phyloP scores from a whole-genome alignment of 2,888 invertebrate species.

The Biston stratarius region DNA sequence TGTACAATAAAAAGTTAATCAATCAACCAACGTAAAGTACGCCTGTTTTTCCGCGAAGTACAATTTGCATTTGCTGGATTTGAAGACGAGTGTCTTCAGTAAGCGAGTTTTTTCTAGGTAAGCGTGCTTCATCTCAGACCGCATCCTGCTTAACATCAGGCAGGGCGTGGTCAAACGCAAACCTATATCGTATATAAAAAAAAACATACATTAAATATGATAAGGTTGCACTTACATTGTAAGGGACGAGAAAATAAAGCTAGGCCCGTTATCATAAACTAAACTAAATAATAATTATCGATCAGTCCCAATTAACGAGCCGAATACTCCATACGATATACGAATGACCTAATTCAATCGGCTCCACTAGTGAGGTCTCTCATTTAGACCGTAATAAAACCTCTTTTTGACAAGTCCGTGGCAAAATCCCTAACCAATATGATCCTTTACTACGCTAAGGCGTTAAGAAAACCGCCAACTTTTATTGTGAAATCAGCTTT shows the following conservation, averaged over 20 bases:
- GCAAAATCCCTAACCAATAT: constrained; percentile 86
- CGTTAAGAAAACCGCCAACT: constrained; percentile 72
- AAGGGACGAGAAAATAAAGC: background rate
- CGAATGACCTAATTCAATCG: constrained; percentile 49
- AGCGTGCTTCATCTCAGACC: too few species aligned
- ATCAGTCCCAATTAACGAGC: constrained; percentile 29
- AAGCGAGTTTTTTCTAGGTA: too few species aligned
- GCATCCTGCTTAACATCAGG: too few species aligned
- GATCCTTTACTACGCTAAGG: constrained; percentile 81
- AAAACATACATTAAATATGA: too few species aligned
- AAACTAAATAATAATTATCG: background rate
- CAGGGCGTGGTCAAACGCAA: too few species aligned
- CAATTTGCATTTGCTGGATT: too few species aligned
- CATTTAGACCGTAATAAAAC: constrained; percentile 84
- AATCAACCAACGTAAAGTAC: too few species aligned
- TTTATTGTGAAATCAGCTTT: constrained; percentile 49
- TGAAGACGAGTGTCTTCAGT: too few species aligned
- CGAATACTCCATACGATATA: constrained; percentile 33
- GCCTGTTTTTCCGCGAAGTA: too few species aligned
- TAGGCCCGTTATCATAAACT: background rate
- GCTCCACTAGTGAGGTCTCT: constrained; percentile 74
- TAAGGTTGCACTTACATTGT: too few species aligned
- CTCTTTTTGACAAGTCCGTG: constrained; percentile 87
- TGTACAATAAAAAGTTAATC: too few species aligned
- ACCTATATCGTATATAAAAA: too few species aligned